phyloP scores from a whole-genome alignment of 2,797 vertebrate genomes.

The Onychomys arenicola region DNA sequence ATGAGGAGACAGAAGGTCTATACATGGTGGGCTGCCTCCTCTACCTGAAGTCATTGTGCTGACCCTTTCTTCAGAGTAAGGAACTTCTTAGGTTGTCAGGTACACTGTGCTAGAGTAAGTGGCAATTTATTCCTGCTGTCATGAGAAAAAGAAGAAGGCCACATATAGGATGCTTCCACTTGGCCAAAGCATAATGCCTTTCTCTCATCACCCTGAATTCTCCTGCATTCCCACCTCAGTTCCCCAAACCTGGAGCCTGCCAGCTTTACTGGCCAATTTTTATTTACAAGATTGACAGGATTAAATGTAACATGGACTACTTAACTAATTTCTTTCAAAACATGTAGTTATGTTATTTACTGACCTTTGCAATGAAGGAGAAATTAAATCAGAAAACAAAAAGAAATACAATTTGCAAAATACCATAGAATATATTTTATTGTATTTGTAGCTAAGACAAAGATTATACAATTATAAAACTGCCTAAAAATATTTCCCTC shows the following conservation, averaged over 20 bases:
- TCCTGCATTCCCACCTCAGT: fast-evolving
- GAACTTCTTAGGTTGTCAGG: not conserved
- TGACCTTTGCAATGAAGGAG: not conserved
- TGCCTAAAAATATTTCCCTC: not conserved
- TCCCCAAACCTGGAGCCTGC: not conserved
- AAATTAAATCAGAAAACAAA: not conserved
- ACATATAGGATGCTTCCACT: no score
- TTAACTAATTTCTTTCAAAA: not conserved
- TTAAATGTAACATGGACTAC: not conserved
- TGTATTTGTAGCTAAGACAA: not conserved
- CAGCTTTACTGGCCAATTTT: not conserved
- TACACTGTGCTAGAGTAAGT: not conserved
- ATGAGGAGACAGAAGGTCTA: not conserved
- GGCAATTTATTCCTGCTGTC: not conserved
- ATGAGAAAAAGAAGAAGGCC: not conserved
- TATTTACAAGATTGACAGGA: not conserved
- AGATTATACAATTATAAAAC: not conserved
- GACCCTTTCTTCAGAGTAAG: not conserved
- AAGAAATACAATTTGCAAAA: not conserved
- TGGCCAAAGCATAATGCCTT: not conserved
- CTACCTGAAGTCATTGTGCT: fast-evolving
- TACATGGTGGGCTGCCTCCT: not conserved
- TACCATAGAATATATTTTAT: not conserved
- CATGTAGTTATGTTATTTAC: not conserved
- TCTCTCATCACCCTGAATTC: not conserved